Conservation (phyloP, 2,113 vertebrate genomes). For the Lagenorhynchus albirostris region DNA sequence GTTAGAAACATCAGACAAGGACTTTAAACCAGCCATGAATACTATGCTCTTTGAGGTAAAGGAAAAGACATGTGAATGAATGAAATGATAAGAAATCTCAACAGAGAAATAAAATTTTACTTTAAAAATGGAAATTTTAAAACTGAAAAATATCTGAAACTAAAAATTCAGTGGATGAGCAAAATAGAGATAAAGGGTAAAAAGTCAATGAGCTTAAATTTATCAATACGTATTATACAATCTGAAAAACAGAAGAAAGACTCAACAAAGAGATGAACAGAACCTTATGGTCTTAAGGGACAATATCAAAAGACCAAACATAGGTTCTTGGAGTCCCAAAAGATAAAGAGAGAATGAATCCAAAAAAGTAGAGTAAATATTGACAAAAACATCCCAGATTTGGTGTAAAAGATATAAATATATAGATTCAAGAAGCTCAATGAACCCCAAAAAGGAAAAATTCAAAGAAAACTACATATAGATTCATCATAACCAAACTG, state of each 20-base stretch:
- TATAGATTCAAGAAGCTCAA: background rate
- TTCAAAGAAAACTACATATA: background rate
- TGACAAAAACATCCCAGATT: background rate
- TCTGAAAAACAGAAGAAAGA: background rate
- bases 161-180: background rate
- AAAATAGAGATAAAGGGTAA: background rate
- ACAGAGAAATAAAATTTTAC: background rate
- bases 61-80: background rate
- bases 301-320: background rate
- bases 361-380: background rate
- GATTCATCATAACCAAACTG: background rate
- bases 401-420: background rate
- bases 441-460: background rate
- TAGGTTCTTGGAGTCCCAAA: background rate
- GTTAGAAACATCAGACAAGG: background rate
- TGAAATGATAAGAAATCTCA: background rate
- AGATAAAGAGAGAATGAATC: background rate
- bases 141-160: background rate
- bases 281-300: background rate
- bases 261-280: background rate
- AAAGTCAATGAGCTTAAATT: background rate
- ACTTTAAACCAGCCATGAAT: background rate
- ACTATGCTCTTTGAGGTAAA: background rate
- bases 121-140: background rate
- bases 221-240: background rate